Conservation (phyloP, 2,113 vertebrate genomes). For the Petromus typicus region DNA sequence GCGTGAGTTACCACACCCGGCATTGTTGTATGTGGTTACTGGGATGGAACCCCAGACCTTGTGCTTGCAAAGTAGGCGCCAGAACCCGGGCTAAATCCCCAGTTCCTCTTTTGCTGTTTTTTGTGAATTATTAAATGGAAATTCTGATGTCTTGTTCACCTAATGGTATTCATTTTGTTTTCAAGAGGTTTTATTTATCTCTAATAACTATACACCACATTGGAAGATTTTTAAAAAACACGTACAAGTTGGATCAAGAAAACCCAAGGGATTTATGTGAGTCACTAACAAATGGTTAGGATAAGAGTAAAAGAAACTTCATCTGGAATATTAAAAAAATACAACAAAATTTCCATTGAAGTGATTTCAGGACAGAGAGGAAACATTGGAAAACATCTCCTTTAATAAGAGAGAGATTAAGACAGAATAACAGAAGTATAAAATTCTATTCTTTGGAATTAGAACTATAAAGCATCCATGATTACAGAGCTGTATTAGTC, state of each 20-base stretch:
- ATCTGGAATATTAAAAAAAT: conserved; percentile 22
- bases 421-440: not conserved
- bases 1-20: no score
- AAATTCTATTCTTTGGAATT: conserved; percentile 46
- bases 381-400: conserved; percentile 7
- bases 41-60: no score
- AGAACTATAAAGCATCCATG: not conserved
- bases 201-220: not conserved
- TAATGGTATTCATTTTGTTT: conserved; percentile 49
- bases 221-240: not conserved
- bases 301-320: conserved; percentile 19
- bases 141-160: not conserved
- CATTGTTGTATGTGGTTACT: no score
- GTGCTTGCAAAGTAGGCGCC: no score
- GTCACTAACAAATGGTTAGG: conserved; percentile 57
- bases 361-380: conserved; percentile 37
- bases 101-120: not conserved
- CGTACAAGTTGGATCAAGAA: conserved; percentile 53
- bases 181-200: conserved; percentile 39
- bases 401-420: conserved; percentile 47
- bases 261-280: conserved; percentile 33
- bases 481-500: not conserved
- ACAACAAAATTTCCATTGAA: conserved; percentile 3
- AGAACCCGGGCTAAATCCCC: no score
- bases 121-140: conserved; percentile 43